A percentile compares a stretch with the other conserved stretches of the same genome.
Evolutionary conservation across 2,797 vertebrate genomes (phyloP).

Genomic region (Karalla daura): DNA sequence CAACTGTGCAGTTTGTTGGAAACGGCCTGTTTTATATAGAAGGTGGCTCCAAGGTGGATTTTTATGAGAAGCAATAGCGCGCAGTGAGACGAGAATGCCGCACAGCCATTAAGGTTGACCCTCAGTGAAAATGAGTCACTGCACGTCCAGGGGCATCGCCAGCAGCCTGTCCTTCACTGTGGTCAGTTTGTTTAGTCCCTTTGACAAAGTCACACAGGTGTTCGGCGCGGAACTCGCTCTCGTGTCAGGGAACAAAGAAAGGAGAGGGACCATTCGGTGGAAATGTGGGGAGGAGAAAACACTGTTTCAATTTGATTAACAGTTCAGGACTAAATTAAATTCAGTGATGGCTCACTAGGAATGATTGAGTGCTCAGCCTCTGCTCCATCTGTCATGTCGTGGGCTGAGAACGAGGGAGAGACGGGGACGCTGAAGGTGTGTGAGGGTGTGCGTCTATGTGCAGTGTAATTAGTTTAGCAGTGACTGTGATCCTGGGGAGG

Average conservation of each 20-base stretch:
- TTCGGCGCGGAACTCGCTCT: neutral
- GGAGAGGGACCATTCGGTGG: neutral
- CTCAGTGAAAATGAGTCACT: neutral
- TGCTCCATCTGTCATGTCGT: constrained; percentile 51
- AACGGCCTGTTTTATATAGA: neutral
- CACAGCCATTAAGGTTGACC: neutral
- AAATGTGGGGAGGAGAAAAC: neutral
- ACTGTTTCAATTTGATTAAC: constrained; percentile 23
- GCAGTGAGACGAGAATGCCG: neutral
- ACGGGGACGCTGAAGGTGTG: neutral
- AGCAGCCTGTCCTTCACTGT: neutral
- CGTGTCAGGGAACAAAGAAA: neutral
- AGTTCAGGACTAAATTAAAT: constrained; percentile 24
- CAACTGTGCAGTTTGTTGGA: neutral
- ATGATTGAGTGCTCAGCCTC: constrained; percentile 37
- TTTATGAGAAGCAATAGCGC: neutral
- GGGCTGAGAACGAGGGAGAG: neutral
- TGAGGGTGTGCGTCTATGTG: neutral
- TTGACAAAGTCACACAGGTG: neutral
- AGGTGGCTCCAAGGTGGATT: neutral
- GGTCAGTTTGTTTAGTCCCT: neutral
- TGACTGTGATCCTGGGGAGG: neutral
- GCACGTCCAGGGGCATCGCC: neutral
- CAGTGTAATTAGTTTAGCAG: constrained; percentile 1
- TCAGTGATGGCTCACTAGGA: constrained; percentile 35